Base-by-base conservation (phyloP, 35 echinoderm and acorn worm genomes). In the Holothuria glaberrima region DNA sequence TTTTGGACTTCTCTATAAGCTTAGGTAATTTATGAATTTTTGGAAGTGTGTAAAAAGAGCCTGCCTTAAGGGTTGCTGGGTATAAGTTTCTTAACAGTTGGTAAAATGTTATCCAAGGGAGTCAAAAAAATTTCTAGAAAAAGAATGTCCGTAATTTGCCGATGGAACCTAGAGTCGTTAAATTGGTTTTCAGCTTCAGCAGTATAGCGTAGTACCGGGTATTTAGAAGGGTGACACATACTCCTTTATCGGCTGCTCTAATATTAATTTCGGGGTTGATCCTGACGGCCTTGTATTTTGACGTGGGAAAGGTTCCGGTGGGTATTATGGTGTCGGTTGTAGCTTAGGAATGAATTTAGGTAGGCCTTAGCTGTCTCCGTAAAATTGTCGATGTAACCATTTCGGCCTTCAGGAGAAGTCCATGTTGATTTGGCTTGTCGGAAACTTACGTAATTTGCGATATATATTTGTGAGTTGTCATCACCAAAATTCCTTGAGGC, bases 231-330 rank as follows among this genome's bases (percentile, higher is more conserved):
- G 48, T 57, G 1, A 58, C 80, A 7, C 22, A 18, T 0, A 38
- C 52, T 10, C 45, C 80, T 32, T 83, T 83, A 46, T 83, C 80
- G 12, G 46, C 80, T 30, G 80, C 10, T 0, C 54, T 18, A 24
- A 83, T 83, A 9, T 16, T 83, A 45, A 57, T 83, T 1, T 83
- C 20, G 27, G 0, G 5, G 25, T 83, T 83, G 19, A 19, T 52
- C 54, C 12, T 83, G 80, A 83, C 57, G 9, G 80, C 80, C 17
- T 83, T 58, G 6, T 83, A 45, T 2, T 58, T 18, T 12, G n/a
- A 3, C 34, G n/a, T 27, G 20, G 73, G 9, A 9, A 36, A 76
- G 72, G 14, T 76, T 66, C 10, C 21, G 12, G 20, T 66, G 20
- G 63, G 28, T 9, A 19, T 9, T 66, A 66, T 9, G 63, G 63